A percentile compares a stretch with the other conserved stretches of the same genome.
These are phyloP conservation scores for Macropodus opercularis DNA, from an alignment of 2,797 vertebrate species.

Conservation along the genomic window DNA sequence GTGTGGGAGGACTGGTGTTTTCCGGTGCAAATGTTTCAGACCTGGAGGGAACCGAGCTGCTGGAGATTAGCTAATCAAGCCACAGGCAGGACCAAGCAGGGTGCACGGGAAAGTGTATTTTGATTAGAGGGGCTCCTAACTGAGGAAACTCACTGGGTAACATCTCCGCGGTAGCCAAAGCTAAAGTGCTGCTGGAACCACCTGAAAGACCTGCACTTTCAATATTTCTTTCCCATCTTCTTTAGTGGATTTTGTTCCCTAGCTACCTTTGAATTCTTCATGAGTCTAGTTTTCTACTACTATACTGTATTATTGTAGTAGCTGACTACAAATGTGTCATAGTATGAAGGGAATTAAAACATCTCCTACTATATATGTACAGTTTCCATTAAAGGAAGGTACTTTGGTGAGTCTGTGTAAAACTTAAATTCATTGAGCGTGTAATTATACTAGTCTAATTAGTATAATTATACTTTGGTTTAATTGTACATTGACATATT, in stretches of 20 bases:
- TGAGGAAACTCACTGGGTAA: slow-evolving; percentile 35
- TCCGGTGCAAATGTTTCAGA: slow-evolving; percentile 26
- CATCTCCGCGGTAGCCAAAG: slow-evolving; percentile 12
- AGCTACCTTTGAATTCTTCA: background rate
- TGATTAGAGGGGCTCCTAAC: slow-evolving; percentile 30
- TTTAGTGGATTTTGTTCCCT: background rate
- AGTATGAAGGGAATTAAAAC: no score
- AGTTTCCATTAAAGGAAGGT: no score
- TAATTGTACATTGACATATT: no score
- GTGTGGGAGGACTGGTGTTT: slow-evolving; percentile 14
- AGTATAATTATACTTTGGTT: no score
- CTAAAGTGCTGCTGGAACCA: slow-evolving; percentile 2
- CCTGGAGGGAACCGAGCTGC: slow-evolving; percentile 33
- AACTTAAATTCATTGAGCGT: no score
- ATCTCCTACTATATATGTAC: no score
- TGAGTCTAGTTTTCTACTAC: background rate
- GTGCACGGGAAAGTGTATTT: slow-evolving; percentile 10
- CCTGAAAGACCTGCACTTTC: background rate
- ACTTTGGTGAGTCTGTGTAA: no score
- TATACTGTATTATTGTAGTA: no score
- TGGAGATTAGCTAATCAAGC: slow-evolving; percentile 51
- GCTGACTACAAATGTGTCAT: no score
- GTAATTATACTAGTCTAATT: no score
- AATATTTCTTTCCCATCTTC: background rate
- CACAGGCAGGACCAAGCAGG: slow-evolving; percentile 18